A percentile compares a stretch with the other conserved stretches of the same genome.
These are phyloP conservation scores for Arion vulgaris DNA, from an alignment of 1,140 invertebrate genomes.

Conservation along the genomic window DNA sequence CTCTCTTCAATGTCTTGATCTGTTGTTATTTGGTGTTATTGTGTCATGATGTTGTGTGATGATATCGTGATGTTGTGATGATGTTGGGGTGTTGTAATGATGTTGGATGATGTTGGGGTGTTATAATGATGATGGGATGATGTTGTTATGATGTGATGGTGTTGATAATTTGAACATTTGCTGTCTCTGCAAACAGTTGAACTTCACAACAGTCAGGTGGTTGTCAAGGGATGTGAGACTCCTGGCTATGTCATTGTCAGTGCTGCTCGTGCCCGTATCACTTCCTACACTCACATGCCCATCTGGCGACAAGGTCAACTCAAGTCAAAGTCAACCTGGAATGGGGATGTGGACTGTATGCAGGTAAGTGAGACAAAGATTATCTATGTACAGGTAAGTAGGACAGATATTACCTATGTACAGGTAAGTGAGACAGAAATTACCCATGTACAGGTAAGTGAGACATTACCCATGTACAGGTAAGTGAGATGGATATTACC, in stretches of 20 bases:
- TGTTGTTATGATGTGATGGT: not conserved
- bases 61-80: no score
- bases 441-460: no score
- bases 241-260: constrained; percentile 96
- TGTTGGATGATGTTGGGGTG: no score
- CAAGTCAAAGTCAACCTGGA: constrained; percentile 95
- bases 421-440: no score
- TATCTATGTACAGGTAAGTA: not conserved
- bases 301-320: constrained; percentile 91
- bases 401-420: no score
- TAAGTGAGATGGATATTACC: no score
- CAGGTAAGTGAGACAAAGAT: constrained; percentile 74
- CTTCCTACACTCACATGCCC: constrained; percentile 91
- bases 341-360: constrained; percentile 95
- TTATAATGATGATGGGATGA: not conserved
- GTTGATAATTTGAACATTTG: not conserved
- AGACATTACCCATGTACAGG: no score
- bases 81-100: no score
- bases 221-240: constrained; percentile 95
- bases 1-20: no score
- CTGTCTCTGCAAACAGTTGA: constrained; percentile 79
- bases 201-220: constrained; percentile 95
- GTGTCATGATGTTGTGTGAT: no score
- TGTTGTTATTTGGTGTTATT: no score
- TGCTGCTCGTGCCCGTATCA: constrained; percentile 94